Percentiles rank a stretch among this genome's conserved stretches.
These are phyloP conservation scores for Apodemus agrarius DNA, from an alignment of 2,797 vertebrate species.

Conservation along the genomic window DNA sequence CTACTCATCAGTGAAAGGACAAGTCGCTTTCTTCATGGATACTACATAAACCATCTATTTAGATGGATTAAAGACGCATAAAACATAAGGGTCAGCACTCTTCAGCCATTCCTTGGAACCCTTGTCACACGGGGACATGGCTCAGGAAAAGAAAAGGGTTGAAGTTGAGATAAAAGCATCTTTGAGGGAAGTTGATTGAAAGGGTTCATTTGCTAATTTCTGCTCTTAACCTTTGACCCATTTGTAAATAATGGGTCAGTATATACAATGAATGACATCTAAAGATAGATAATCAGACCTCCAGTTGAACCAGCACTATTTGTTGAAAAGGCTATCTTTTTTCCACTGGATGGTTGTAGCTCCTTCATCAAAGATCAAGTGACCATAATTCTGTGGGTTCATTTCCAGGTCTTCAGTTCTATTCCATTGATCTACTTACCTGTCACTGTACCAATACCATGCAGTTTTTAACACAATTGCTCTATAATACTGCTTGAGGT, in stretches of 20 bases:
- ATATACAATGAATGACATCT: neutral
- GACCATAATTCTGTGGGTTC: too few species aligned
- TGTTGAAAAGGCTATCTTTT: too few species aligned
- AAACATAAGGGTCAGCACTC: neutral
- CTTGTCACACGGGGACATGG: neutral
- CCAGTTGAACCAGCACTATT: too few species aligned
- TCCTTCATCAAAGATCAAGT: too few species aligned
- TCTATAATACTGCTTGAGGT: too few species aligned
- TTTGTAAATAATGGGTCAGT: neutral
- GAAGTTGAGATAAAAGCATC: conserved; percentile 3
- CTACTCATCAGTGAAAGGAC: neutral
- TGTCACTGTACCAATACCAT: too few species aligned
- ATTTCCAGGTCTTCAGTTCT: too few species aligned
- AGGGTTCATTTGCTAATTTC: too few species aligned
- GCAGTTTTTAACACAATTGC: too few species aligned
- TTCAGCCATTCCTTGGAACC: neutral
- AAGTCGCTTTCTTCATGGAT: neutral
- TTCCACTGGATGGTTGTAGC: too few species aligned
- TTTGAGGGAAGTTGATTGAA: neutral
- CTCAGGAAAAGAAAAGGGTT: neutral
- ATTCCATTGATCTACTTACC: too few species aligned
- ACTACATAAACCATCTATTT: neutral
- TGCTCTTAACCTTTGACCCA: neutral
- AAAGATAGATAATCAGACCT: neutral
- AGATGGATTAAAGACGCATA: neutral